Conservation (phyloP, 2,113 vertebrate species). For the Rhynchopsitta pachyrhyncha region DNA sequence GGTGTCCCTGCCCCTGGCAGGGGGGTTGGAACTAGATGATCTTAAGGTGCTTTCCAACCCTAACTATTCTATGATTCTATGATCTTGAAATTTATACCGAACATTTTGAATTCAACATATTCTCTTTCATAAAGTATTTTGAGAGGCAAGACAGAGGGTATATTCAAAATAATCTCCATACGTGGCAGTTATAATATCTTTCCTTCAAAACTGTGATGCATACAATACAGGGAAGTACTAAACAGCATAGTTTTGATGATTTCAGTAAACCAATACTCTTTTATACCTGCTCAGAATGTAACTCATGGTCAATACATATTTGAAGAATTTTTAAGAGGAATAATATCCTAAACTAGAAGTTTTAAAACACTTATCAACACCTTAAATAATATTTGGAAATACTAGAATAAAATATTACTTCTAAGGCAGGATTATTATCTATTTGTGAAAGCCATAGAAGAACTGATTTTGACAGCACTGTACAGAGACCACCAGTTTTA, state of each 20-base stretch:
- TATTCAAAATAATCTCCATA: not conserved
- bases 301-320: not conserved
- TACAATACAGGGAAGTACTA: not conserved
- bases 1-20: too few species aligned
- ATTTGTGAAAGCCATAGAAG: not conserved
- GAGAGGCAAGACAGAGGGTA: not conserved
- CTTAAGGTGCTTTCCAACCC: too few species aligned
- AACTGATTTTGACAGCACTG: not conserved
- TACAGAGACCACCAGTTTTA: not conserved
- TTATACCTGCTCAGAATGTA: not conserved
- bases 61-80: too few species aligned
- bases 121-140: not conserved
- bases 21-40: too few species aligned
- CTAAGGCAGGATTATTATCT: not conserved
- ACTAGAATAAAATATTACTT: not conserved
- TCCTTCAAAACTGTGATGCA: not conserved
- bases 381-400: not conserved
- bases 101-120: not conserved
- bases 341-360: not conserved
- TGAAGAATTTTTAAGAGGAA: not conserved
- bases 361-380: not conserved
- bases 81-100: not conserved
- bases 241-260: not conserved
- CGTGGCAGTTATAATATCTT: not conserved
- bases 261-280: not conserved